Evolutionary conservation across 1,140 invertebrate species (phyloP), one percentile per base, ranked within the genome.

Genomic region (Drosophila albomicans): DNA sequence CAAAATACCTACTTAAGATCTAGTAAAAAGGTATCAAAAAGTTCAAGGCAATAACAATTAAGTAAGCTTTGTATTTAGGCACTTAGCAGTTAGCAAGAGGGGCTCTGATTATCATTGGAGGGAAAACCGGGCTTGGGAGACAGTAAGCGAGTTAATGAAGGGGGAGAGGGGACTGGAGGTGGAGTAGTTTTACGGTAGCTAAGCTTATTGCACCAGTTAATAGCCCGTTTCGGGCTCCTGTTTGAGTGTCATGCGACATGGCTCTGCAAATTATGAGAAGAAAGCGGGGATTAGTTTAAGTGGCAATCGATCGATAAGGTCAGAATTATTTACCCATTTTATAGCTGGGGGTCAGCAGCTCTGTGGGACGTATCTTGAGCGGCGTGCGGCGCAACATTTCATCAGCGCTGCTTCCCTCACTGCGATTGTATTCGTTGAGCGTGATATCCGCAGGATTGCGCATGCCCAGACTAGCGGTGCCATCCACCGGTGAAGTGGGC

Each of bases 161-260:
- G 11, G 11, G 10, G 25, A 8, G 32, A 32, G 25, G 54, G 6
- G 6, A 13, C 5, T 10, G 46, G 7, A 25, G 20, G 28, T 58
- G 49, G 45, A 30, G 11, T 35, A 49, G 58, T 49, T 25, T 41
- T 56, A 20, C 46, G 25, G 41, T 71, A 66, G 65, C 65, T 69
- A 63, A 69, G 51, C n/a, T 71, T 76, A 87, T 82, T 82, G 82
- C 80, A 87, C 80, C 73, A 56, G 38, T 78, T 70, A 92, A 72
- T 92, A 92, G 30, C 91, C 91, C 58, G 89, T 87, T 81, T 92
- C 92, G 38, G 91, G 91, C 68, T 92, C 92, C 79, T 92, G 91
- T 70, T 92, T 92, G 30, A 92, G 61, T 57, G 88, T 88, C 82
- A 92, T 88, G 32, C 91, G 86, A 82, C 90, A 91, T 20, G 85